A percentile compares a stretch with the other conserved stretches of the same genome.
phyloP scores from a whole-genome alignment of 2,797 vertebrate species.

The Lepidocolaptes lacrymiger region DNA sequence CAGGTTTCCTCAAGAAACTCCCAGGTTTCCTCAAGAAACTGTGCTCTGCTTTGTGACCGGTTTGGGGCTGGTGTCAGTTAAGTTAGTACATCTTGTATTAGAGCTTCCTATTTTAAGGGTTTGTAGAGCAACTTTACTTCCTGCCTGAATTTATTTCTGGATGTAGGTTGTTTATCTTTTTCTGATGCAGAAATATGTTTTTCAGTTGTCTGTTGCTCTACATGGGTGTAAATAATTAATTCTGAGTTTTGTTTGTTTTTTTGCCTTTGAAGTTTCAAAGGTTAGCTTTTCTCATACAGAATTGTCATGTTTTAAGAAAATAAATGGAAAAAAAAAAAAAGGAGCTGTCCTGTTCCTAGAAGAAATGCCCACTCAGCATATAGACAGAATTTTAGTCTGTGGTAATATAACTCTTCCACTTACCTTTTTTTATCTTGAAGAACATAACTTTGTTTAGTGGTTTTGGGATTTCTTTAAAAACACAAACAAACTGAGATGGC shows the following conservation, averaged over 20 bases:
- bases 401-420: background rate
- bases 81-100: background rate
- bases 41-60: background rate
- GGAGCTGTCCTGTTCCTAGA: background rate
- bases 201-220: background rate
- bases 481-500: background rate
- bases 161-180: background rate
- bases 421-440: background rate
- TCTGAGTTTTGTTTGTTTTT: background rate
- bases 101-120: slow-evolving; percentile 1
- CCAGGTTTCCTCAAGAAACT: background rate
- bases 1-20: background rate
- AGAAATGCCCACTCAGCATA: background rate
- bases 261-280: background rate
- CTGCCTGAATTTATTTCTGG: slow-evolving; percentile 23
- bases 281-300: background rate
- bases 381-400: background rate
- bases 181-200: background rate
- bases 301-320: background rate
- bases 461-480: background rate
- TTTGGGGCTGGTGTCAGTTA: background rate
- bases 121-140: background rate
- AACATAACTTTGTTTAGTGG: background rate
- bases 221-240: background rate
- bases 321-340: background rate